Evolutionary conservation across 2,888 invertebrate genomes (phyloP).

Genomic region (Macaria liturata): DNA sequence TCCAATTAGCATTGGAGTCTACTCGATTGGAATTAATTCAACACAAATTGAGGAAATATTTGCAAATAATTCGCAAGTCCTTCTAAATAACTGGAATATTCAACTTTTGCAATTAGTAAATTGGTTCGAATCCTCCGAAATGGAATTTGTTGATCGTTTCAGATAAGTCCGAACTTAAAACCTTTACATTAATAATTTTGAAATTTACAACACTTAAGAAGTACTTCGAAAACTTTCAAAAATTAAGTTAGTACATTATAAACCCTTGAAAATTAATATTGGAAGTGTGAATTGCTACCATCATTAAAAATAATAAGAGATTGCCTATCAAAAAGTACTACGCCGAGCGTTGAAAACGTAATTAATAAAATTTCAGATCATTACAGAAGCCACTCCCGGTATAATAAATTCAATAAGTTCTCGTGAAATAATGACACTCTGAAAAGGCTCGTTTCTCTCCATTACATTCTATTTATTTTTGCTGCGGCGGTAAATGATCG

Average conservation of each 20-base stretch:
- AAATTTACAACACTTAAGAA: too few species aligned
- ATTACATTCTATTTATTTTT: slow-evolving; percentile 31
- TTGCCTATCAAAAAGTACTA: slow-evolving; percentile 18
- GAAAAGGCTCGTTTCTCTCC: slow-evolving; percentile 23
- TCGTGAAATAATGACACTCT: slow-evolving; percentile 23
- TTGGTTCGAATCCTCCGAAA: slow-evolving; percentile 38
- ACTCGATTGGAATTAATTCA: slow-evolving; percentile 41
- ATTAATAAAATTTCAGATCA: slow-evolving; percentile 20
- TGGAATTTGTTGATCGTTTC: slow-evolving; percentile 43
- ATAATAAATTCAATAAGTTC: slow-evolving; percentile 22
- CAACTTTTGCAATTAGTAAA: slow-evolving; percentile 50
- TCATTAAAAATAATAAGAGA: slow-evolving; percentile 40
- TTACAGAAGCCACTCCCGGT: slow-evolving; percentile 19
- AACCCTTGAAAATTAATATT: not conserved
- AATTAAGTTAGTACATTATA: slow-evolving; percentile 20
- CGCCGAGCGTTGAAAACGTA: slow-evolving; percentile 15
- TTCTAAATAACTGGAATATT: slow-evolving; percentile 37
- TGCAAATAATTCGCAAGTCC: slow-evolving; percentile 37
- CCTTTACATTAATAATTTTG: too few species aligned
- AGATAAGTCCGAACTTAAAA: slow-evolving; percentile 36
- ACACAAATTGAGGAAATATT: slow-evolving; percentile 41
- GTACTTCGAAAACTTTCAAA: slow-evolving; percentile 26
- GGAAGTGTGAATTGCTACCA: not conserved
- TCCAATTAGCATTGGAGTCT: slow-evolving; percentile 32
- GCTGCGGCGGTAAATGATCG: slow-evolving; percentile 28